Evolutionary conservation across 2,113 vertebrate species (phyloP).

Genomic region (Xiphophorus hellerii): DNA sequence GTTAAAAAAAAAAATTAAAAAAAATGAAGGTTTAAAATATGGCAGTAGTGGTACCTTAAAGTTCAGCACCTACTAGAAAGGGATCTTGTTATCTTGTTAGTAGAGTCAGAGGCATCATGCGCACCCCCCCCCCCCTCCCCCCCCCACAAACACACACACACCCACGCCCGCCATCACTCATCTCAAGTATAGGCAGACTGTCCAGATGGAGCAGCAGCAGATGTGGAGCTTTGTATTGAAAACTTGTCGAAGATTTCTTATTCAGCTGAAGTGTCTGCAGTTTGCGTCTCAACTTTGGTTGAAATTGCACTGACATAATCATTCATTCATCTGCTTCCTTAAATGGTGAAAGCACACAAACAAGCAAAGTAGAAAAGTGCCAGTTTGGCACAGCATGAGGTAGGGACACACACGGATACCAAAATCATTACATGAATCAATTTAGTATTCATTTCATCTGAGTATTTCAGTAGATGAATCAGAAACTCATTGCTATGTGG

Average conservation of each 20-base stretch:
- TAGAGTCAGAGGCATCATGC: no score
- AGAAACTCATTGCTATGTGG: no score
- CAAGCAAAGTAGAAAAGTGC: not conserved
- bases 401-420: not conserved
- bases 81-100: no score
- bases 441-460: not conserved
- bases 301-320: not conserved
- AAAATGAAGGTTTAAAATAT: no score
- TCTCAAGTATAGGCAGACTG: no score
- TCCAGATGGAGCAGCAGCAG: no score
- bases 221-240: not conserved
- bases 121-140: no score
- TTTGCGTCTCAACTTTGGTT: not conserved
- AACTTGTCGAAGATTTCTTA: not conserved
- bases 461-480: not conserved
- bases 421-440: not conserved
- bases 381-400: not conserved
- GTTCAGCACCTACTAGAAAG: no score
- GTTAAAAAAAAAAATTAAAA: no score
- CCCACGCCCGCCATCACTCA: no score
- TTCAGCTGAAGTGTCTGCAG: not conserved
- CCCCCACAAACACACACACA: no score
- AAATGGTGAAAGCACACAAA: not conserved
- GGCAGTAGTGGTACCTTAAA: no score
- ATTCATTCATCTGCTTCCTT: not conserved